Evolutionary conservation across 2,888 invertebrate genomes (phyloP), one percentile per base, ranked within the genome.

Genomic region (Itoplectis maculator): DNA sequence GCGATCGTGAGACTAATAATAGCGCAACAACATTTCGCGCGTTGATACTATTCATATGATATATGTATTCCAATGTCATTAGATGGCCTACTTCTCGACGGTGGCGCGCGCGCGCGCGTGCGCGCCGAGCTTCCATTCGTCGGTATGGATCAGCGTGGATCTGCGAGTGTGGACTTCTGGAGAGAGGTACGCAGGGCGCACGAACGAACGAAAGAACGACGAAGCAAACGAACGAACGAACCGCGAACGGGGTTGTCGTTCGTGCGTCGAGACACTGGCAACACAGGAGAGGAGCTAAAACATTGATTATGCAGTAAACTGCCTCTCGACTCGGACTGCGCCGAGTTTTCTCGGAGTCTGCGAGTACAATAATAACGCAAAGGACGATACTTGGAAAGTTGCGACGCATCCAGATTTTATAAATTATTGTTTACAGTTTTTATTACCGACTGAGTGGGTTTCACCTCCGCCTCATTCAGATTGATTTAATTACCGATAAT

Each of bases 231-330:
- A 42, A 23, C 74, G 20, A 54, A 47, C 54, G 51, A 40, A 54
- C 40, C 40, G 18, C 42, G 23, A 51, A 65, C 74, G 65, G 63
- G 65, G 63, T 74, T 65, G 65, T 40, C 74, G 37, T 42, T 35
- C 1, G 49, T 37, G 61, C 42, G 59, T 45, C 29, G 51, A 37
- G 63, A 72, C 42, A 56, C 3, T 29, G 79, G 74, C 65, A 69
- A 70, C 63, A 63, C 70, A 47, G 69, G 54, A 66, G 47, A 78
- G 74, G 75, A 86, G 61, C 76, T 87, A 82, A 88, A 87, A 88
- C 87, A 88, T 88, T 87, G 88, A 88, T 89, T 88, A 87, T 86
- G 81, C 81, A 84, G 83, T 82, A 86, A 84, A 74, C 84, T 68
- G 74, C 81, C 72, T 66, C n/a, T 29, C 45, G 45, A 56, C 59